Conservation (phyloP, 2,888 invertebrate species). For the Pyralis farinalis region DNA sequence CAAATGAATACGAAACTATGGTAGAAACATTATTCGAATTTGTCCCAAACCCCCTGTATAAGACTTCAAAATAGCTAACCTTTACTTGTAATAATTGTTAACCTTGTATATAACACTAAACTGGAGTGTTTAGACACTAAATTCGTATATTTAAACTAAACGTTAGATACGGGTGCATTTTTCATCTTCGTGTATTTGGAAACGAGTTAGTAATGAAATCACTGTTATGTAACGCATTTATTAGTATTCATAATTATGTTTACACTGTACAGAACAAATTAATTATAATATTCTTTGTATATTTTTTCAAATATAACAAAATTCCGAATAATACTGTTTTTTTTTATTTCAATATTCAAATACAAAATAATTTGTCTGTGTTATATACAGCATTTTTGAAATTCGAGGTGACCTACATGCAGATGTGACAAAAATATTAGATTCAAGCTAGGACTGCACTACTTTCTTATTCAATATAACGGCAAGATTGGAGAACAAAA, state of each 20-base stretch:
- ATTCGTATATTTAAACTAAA: not conserved
- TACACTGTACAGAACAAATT: slow-evolving; percentile 70
- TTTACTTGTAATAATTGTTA: slow-evolving; percentile 1
- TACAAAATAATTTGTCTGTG: too few species aligned
- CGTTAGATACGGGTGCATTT: slow-evolving; percentile 33
- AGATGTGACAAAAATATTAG: too few species aligned
- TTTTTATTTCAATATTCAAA: slow-evolving; percentile 2
- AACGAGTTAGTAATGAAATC: slow-evolving; percentile 21
- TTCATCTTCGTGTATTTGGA: slow-evolving; percentile 23
- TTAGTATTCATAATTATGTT: slow-evolving; percentile 56
- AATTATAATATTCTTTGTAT: slow-evolving; percentile 68
- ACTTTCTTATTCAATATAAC: too few species aligned
- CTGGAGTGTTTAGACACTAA: not conserved
- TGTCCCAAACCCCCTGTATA: too few species aligned
- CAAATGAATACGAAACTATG: too few species aligned
- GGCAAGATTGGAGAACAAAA: too few species aligned
- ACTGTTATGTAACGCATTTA: slow-evolving; percentile 62
- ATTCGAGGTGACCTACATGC: too few species aligned
- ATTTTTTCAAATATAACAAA: slow-evolving; percentile 74
- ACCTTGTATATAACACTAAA: slow-evolving; percentile 8
- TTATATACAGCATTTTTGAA: too few species aligned
- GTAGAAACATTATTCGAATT: too few species aligned
- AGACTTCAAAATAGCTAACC: not conserved
- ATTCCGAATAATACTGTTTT: slow-evolving; percentile 35
- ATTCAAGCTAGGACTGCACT: too few species aligned